Conservation (phyloP, 2,888 invertebrate species). For the Habroteleia sp. region DNA sequence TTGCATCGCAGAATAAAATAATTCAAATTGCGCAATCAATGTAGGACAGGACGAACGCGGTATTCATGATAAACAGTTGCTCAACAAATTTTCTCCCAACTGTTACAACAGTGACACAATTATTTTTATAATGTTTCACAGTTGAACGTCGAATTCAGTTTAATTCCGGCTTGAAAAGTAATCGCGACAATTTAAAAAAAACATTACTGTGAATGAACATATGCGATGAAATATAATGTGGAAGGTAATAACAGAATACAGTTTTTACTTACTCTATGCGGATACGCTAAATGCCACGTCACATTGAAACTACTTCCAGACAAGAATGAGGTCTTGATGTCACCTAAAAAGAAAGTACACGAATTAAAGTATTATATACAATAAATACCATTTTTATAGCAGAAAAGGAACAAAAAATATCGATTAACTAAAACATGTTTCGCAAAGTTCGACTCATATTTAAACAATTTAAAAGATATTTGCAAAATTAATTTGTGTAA, state of each 20-base stretch:
- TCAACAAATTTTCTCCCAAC: conserved; percentile 38
- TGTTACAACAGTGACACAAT: conserved; percentile 26
- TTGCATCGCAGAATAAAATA: conserved; percentile 13
- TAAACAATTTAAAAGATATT: no score
- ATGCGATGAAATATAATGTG: conserved; percentile 24
- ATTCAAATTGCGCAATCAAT: conserved; percentile 22
- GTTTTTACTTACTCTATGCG: conserved; percentile 88
- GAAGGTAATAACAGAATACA: conserved; percentile 29
- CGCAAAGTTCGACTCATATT: no score
- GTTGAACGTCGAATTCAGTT: conserved; percentile 20
- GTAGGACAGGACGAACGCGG: conserved; percentile 29
- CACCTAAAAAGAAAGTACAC: conserved; percentile 84
- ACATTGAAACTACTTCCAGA: conserved; percentile 93
- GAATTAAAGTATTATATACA: conserved; percentile 59
- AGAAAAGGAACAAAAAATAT: no score
- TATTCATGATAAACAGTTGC: conserved; percentile 39
- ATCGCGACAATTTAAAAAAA: conserved; percentile 8
- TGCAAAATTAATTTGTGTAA: no score
- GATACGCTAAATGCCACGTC: conserved; percentile 96
- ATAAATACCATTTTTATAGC: conserved; percentile 10
- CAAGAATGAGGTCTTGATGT: conserved; percentile 88
- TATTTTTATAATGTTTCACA: conserved; percentile 32
- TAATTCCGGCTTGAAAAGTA: conserved; percentile 1
- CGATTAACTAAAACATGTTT: no score
- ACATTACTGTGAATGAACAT: conserved; percentile 5